Percentiles rank a stretch among this genome's conserved stretches.
Conservation (phyloP, 2,113 vertebrate genomes). For the Rhinoderma darwinii region DNA sequence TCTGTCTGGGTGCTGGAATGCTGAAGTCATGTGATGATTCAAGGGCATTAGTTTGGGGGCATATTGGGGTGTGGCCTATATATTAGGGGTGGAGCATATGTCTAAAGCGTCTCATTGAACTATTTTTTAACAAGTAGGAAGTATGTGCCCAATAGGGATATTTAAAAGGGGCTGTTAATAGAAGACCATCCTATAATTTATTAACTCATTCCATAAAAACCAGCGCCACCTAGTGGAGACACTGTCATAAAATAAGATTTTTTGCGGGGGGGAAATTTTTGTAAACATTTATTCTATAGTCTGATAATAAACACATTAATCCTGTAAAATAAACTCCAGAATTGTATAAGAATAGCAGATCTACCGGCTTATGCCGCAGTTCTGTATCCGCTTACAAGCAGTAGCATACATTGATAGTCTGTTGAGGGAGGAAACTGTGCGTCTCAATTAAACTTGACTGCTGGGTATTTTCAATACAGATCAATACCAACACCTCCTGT, state of each 20-base stretch:
- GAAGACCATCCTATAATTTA: too few relatives aligned
- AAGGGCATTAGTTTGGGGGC: too few relatives aligned
- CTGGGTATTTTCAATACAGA: conserved; percentile 33
- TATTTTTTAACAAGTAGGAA: too few relatives aligned
- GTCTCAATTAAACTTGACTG: conserved; percentile 39
- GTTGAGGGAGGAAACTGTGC: background rate
- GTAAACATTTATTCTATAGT: too few relatives aligned
- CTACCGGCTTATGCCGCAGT: background rate
- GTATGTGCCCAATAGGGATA: too few relatives aligned
- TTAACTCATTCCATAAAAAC: background rate
- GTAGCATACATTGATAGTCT: conserved; percentile 35
- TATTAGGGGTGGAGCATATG: too few relatives aligned
- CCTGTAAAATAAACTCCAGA: background rate
- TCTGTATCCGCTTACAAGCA: background rate
- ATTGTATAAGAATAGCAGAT: background rate
- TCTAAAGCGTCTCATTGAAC: too few relatives aligned
- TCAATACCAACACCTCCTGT: conserved; percentile 12
- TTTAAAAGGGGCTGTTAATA: too few relatives aligned
- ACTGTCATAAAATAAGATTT: background rate
- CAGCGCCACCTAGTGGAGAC: background rate
- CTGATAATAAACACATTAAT: background rate
- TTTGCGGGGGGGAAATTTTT: too few relatives aligned
- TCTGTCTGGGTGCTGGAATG: too few relatives aligned
- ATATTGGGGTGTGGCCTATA: too few relatives aligned
- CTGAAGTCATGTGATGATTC: too few relatives aligned